Evolutionary conservation across 2,888 invertebrate genomes (phyloP).

Genomic region (Drosophila mulleri): DNA sequence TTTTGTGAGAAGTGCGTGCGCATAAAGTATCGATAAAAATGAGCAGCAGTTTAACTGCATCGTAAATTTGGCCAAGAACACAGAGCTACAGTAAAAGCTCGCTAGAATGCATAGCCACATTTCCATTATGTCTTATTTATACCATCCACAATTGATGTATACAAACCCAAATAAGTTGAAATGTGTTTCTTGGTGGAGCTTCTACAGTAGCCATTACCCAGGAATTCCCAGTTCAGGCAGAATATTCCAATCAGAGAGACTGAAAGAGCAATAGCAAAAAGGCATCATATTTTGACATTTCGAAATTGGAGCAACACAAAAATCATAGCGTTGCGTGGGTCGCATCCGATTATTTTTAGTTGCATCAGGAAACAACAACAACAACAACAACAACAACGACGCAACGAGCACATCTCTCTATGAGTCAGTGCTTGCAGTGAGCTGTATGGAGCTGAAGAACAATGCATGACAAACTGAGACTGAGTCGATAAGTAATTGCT

Average conservation of each 20-base stretch:
- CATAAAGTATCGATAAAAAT: slow-evolving; percentile 31
- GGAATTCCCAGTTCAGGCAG: not conserved
- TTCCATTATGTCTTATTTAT: not conserved
- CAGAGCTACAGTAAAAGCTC: slow-evolving; percentile 3
- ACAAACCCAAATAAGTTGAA: not conserved
- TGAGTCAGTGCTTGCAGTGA: slow-evolving; percentile 38
- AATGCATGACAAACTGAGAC: slow-evolving; percentile 23
- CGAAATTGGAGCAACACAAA: slow-evolving; percentile 71
- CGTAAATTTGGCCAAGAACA: slow-evolving; percentile 16
- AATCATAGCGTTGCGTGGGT: slow-evolving; percentile 72
- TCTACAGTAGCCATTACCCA: not conserved
- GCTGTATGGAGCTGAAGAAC: slow-evolving; percentile 2
- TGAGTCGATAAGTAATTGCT: slow-evolving; percentile 35
- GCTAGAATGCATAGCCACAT: not conserved
- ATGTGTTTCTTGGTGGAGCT: not conserved
- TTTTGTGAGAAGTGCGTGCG: slow-evolving; percentile 29
- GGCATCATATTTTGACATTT: slow-evolving; percentile 53
- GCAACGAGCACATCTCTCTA: slow-evolving; percentile 12
- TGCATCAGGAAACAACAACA: slow-evolving; percentile 56
- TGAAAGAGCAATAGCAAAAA: slow-evolving; percentile 13
- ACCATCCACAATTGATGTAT: slow-evolving; percentile 3
- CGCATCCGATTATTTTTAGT: slow-evolving; percentile 64
- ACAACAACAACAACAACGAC: slow-evolving; percentile 22
- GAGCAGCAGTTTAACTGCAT: slow-evolving; percentile 17
- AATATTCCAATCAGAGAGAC: too few relatives aligned